phyloP scores from a whole-genome alignment of 2,888 invertebrate species.

The Macrophya annulata region DNA sequence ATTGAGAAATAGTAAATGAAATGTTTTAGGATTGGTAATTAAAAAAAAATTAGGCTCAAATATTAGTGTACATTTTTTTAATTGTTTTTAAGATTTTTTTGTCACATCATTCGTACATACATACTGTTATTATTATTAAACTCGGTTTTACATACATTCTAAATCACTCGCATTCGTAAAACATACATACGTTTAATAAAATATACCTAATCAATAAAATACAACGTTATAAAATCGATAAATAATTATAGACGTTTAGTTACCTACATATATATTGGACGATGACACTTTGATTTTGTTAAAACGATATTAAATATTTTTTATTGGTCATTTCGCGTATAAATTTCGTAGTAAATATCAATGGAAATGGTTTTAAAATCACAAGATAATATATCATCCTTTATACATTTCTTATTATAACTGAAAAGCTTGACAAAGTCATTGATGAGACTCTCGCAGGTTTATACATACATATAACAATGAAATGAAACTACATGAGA shows the following conservation, averaged over 20 bases:
- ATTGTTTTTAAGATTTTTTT: conserved; percentile 2
- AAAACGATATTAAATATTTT: neutral
- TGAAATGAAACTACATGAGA: neutral
- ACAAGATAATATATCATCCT: neutral
- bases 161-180: neutral
- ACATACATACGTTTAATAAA: conserved; percentile 21
- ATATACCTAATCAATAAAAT: conserved; percentile 29
- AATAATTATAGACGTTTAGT: conserved; percentile 34
- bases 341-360: neutral
- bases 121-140: conserved; percentile 25
- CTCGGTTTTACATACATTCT: conserved; percentile 22
- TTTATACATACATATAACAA: neutral
- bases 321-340: neutral
- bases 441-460: too few relatives aligned
- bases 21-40: neutral
- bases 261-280: neutral
- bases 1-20: neutral
- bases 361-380: neutral
- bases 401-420: neutral
- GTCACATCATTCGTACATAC: conserved; percentile 16
- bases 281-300: conserved; percentile 37
- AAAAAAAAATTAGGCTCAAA: neutral
- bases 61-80: conserved; percentile 37
- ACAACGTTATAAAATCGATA: conserved; percentile 45
- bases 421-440: too few relatives aligned